Conservation (phyloP, 53 echinoderm and acorn worm genomes). For the Arbacia lixula region DNA sequence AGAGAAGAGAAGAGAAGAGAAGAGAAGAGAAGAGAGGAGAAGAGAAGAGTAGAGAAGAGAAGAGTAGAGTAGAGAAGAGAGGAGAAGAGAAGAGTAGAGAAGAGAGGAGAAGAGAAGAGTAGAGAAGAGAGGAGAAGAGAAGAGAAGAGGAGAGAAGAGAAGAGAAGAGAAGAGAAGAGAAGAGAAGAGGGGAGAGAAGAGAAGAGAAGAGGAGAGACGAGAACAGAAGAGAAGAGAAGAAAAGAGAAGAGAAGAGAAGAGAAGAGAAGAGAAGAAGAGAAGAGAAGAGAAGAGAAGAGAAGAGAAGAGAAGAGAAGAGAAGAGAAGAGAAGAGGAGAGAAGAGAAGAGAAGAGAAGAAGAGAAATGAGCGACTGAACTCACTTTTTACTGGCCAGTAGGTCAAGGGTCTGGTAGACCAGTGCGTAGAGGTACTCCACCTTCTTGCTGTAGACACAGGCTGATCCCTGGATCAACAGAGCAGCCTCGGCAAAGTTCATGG, state of each 20-base stretch:
- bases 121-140: too few relatives aligned
- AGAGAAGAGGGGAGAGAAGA: too few relatives aligned
- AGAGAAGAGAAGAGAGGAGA: too few relatives aligned
- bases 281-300: neutral
- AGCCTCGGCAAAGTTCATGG: constrained; percentile 96
- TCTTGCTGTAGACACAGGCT: constrained; percentile 95
- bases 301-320: neutral
- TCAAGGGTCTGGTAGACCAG: constrained; percentile 93
- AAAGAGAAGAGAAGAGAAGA: neutral
- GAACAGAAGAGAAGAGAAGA: neutral
- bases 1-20: too few relatives aligned
- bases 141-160: too few relatives aligned
- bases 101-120: too few relatives aligned
- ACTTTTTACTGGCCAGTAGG: constrained; percentile 87
- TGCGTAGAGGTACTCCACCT: constrained; percentile 92
- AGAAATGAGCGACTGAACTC: constrained; percentile 35
- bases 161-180: too few relatives aligned
- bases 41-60: too few relatives aligned
- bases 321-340: neutral
- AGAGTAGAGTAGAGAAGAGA: too few relatives aligned
- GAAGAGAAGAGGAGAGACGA: too few relatives aligned
- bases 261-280: neutral
- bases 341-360: neutral
- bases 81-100: too few relatives aligned
- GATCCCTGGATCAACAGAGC: constrained; percentile 92